phyloP scores from a whole-genome alignment of 2,113 vertebrate species.

The Dromas ardeola region DNA sequence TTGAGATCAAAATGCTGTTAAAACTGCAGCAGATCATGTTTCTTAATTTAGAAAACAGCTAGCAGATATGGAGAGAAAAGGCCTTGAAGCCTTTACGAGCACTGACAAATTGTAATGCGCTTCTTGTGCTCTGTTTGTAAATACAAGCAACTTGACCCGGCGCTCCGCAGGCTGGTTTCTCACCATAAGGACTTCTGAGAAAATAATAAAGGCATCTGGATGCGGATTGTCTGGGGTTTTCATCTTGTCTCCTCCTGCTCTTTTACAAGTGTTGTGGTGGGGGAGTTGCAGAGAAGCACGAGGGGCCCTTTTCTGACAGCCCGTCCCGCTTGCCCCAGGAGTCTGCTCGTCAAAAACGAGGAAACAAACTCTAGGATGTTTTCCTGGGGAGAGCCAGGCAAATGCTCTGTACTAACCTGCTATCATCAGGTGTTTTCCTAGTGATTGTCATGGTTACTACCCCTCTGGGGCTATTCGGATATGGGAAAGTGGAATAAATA shows the following conservation, averaged over 20 bases:
- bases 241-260: neutral
- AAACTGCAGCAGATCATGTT: neutral
- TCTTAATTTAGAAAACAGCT: conserved; percentile 14
- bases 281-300: neutral
- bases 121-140: neutral
- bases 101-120: neutral
- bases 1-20: neutral
- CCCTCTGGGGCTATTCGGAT: conserved; percentile 42
- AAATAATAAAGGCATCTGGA: neutral
- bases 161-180: neutral
- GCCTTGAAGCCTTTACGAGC: neutral
- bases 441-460: conserved; percentile 5
- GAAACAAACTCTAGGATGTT: conserved; percentile 5
- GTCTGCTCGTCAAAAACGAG: neutral
- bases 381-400: neutral
- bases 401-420: neutral
- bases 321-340: neutral
- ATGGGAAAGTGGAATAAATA: conserved; percentile 52
- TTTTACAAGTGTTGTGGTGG: neutral
- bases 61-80: neutral
- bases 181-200: neutral
- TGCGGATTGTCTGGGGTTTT: neutral
- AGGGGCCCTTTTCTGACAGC: neutral
- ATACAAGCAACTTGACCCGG: neutral
- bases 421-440: conserved; percentile 46